These are phyloP conservation scores for Drosophila micromelanica DNA, from an alignment of 1,140 invertebrate genomes.

Conservation along the genomic window DNA sequence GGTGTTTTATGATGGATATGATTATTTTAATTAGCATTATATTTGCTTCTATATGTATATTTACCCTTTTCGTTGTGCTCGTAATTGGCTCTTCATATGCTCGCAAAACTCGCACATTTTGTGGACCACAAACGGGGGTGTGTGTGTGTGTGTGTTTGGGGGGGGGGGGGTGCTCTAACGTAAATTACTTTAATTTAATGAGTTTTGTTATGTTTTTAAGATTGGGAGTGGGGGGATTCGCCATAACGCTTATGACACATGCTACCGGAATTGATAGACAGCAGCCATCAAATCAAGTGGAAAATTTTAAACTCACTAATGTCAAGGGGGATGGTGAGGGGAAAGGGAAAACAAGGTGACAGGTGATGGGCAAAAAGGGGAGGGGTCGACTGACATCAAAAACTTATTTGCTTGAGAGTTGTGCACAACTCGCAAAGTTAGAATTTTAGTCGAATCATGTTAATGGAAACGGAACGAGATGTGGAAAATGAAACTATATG, in stretches of 20 bases:
- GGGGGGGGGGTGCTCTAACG: slow-evolving; percentile 15
- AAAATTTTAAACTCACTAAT: slow-evolving; percentile 36
- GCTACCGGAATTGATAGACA: slow-evolving; percentile 53
- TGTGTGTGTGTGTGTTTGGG: no score
- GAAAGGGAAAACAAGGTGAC: no score
- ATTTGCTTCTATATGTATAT: slow-evolving; percentile 61
- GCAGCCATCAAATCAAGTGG: slow-evolving; percentile 56
- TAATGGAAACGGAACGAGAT: no score
- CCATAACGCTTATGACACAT: slow-evolving; percentile 79
- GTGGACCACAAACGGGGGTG: slow-evolving; percentile 5
- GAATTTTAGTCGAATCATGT: no score
- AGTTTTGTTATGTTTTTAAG: slow-evolving; percentile 66
- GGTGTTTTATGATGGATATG: slow-evolving; percentile 77
- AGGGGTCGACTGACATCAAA: neutral
- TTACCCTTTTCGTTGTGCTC: slow-evolving; percentile 62
- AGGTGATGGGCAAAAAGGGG: neutral
- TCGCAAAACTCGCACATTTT: slow-evolving; percentile 52
- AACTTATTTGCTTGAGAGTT: neutral
- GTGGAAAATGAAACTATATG: no score
- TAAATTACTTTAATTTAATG: slow-evolving; percentile 82
- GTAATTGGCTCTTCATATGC: slow-evolving; percentile 80
- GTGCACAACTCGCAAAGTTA: no score
- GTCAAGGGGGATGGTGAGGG: neutral
- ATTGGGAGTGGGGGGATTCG: no score
- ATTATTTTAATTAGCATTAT: slow-evolving; percentile 83